phyloP scores from a whole-genome alignment of 2,113 vertebrate genomes.

The Prietella phreatophila region DNA sequence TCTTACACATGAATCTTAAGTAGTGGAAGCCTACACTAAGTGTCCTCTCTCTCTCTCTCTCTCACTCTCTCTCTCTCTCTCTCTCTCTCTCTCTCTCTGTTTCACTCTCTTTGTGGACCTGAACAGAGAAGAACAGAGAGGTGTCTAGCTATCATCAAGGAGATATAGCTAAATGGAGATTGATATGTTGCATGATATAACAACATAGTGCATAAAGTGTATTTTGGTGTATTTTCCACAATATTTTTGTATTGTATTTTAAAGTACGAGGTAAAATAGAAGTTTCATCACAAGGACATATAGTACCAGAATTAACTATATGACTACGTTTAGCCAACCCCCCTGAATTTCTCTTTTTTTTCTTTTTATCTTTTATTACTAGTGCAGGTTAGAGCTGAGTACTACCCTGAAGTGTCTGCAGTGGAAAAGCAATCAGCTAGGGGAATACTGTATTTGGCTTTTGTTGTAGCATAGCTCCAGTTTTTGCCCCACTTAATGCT shows the following conservation, averaged over 20 bases:
- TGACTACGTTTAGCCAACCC: not conserved
- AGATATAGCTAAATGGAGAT: not conserved
- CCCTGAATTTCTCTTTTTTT: not conserved
- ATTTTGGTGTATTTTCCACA: not conserved
- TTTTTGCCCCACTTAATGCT: constrained; percentile 57
- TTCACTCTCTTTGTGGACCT: too few species aligned
- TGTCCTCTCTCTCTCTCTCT: not conserved
- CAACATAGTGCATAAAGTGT: not conserved
- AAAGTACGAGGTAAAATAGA: not conserved
- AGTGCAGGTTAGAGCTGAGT: not conserved
- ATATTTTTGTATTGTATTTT: not conserved
- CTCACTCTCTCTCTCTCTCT: not conserved
- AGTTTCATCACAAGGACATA: not conserved
- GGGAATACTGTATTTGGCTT: constrained; percentile 47
- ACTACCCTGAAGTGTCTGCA: not conserved
- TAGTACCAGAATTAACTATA: not conserved
- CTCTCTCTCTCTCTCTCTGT: too few species aligned
- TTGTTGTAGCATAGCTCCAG: constrained; percentile 44
- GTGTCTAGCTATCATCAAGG: not conserved
- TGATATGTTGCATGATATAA: too few species aligned
- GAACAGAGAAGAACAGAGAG: not conserved
- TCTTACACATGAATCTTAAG: not conserved
- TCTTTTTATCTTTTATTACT: not conserved
- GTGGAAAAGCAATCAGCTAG: constrained; percentile 29
- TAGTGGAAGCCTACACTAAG: not conserved